Conservation (phyloP, 2,113 vertebrate genomes). For the Rhynchomys soricoides region DNA sequence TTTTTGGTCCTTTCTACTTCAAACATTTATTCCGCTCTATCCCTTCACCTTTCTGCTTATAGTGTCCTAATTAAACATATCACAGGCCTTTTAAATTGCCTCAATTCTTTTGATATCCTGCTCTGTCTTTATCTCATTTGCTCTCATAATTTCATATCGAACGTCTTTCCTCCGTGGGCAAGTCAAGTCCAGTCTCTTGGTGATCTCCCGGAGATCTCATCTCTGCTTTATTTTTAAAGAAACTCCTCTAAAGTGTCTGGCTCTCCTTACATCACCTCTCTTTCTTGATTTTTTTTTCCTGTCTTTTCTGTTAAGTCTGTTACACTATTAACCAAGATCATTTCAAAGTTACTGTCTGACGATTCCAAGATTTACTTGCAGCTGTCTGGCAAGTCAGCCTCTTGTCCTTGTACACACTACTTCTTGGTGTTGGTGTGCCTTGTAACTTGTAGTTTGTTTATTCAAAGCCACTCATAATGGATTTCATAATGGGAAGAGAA, state of each 20-base stretch:
- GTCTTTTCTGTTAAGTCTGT: neutral
- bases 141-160: neutral
- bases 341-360: neutral
- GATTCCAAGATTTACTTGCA: neutral
- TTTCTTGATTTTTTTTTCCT: neutral
- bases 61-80: neutral
- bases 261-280: neutral
- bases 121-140: neutral
- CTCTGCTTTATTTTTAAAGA: neutral
- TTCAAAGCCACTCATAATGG: neutral
- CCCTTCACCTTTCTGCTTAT: neutral
- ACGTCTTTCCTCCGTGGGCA: neutral
- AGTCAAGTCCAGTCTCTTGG: too few species aligned
- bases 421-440: neutral
- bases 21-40: neutral
- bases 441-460: neutral
- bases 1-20: neutral
- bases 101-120: neutral
- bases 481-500: neutral
- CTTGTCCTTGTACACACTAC: accelerated
- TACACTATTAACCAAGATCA: too few species aligned
- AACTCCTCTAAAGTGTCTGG: neutral
- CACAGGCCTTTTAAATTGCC: neutral
- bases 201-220: too few species aligned
- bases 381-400: neutral